phyloP scores from a whole-genome alignment of 2,888 invertebrate genomes.

The Brassicogethes aeneus region DNA sequence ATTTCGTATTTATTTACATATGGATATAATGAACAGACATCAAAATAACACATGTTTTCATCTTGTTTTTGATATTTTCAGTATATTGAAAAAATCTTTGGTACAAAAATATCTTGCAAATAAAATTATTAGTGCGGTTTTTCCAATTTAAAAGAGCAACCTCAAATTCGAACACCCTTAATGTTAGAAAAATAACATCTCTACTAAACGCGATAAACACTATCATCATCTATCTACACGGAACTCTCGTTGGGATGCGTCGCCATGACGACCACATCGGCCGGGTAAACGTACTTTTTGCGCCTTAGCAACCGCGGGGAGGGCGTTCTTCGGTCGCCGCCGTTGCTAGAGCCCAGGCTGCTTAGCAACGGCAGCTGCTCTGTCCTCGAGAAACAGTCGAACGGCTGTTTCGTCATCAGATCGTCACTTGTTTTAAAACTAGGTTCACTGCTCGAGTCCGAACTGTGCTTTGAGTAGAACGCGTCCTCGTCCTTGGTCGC shows the following conservation, averaged over 20 bases:
- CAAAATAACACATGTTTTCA: no score
- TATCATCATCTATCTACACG: no score
- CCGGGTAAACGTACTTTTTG: constrained; percentile 55
- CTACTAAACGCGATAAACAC: not conserved
- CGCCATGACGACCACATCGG: constrained; percentile 37
- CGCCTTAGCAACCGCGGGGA: constrained; percentile 51
- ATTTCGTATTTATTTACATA: no score
- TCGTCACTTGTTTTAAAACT: constrained; percentile 20
- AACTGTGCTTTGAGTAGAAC: no score
- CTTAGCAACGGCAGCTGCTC: constrained; percentile 51
- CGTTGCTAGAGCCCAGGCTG: constrained; percentile 39
- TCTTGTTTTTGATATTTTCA: no score
- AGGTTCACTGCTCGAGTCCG: constrained; percentile 18
- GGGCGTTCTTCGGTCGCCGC: constrained; percentile 31
- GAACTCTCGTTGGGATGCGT: constrained; percentile 45
- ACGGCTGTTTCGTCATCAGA: constrained; percentile 32
- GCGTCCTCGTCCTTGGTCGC: constrained; percentile 12
- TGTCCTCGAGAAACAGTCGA: constrained; percentile 33
- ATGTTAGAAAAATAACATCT: not conserved
- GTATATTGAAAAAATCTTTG: no score
- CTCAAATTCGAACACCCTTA: no score
- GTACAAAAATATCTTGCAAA: no score
- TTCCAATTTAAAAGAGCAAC: no score
- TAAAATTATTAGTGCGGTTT: no score
- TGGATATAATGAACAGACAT: no score